Conservation (phyloP, 2,113 vertebrate species). For the Eupsittula cactorum region DNA sequence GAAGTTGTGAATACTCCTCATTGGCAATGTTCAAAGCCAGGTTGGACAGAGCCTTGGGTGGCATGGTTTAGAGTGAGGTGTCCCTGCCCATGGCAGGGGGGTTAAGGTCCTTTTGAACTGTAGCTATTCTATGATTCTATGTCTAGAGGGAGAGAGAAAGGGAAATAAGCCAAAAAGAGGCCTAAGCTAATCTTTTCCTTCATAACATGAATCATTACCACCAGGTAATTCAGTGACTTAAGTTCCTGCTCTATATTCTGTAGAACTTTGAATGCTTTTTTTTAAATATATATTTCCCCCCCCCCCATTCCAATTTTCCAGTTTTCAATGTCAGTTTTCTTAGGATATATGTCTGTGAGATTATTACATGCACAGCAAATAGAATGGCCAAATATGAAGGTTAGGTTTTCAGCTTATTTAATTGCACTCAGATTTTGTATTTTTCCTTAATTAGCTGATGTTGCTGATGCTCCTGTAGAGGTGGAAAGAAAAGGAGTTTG, state of each 20-base stretch:
- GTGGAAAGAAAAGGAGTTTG: rapidly evolving
- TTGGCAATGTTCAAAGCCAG: too few species aligned
- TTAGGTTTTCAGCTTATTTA: background rate
- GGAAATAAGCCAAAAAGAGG: background rate
- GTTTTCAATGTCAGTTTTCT: background rate
- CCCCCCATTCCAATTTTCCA: background rate
- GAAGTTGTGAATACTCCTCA: too few species aligned
- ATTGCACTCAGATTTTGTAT: background rate
- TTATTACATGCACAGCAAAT: background rate
- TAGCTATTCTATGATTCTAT: too few species aligned
- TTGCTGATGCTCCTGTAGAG: background rate
- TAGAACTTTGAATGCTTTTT: background rate
- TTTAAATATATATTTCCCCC: background rate
- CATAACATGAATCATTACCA: background rate
- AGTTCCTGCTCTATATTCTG: background rate
- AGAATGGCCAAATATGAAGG: background rate
- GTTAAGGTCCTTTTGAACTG: too few species aligned
- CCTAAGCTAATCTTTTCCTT: background rate
- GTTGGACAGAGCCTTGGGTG: too few species aligned
- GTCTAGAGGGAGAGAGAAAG: background rate
- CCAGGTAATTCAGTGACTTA: background rate
- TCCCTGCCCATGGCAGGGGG: too few species aligned
- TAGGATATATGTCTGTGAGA: background rate
- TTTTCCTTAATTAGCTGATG: background rate
- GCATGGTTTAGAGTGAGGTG: too few species aligned